Percentiles rank a stretch among this genome's conserved stretches.
phyloP scores from a whole-genome alignment of 1,140 invertebrate species.

The Heliconius melpomene region DNA sequence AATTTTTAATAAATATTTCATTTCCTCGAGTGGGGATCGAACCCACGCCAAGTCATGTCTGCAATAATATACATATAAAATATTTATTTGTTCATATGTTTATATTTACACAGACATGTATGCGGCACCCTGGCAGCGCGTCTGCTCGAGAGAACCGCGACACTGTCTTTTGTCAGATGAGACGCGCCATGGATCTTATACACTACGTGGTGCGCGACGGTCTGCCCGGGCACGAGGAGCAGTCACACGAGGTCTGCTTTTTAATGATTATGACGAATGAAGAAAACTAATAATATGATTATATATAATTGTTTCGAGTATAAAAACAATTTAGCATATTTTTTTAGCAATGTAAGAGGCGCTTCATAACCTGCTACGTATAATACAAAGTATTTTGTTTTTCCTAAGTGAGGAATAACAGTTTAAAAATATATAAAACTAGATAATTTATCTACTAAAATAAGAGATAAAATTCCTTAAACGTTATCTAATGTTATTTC shows the following conservation, averaged over 20 bases:
- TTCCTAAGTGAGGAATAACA: too few relatives aligned
- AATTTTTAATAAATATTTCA: too few relatives aligned
- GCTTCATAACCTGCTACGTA: too few relatives aligned
- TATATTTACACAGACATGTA: slow-evolving; percentile 84
- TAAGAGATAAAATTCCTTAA: background rate
- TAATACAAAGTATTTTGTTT: too few relatives aligned
- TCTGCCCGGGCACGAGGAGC: slow-evolving; percentile 72
- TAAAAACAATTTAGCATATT: too few relatives aligned
- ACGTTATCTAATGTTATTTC: too few relatives aligned
- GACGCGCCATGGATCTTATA: slow-evolving; percentile 97
- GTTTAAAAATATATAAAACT: too few relatives aligned
- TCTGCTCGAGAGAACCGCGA: slow-evolving; percentile 97
- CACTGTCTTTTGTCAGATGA: slow-evolving; percentile 98
- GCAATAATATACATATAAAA: background rate
- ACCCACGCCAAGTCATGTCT: too few relatives aligned
- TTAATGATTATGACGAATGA: background rate
- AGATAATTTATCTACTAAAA: background rate
- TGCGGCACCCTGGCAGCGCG: slow-evolving; percentile 96
- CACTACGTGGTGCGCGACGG: slow-evolving; percentile 98
- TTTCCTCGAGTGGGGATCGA: too few relatives aligned
- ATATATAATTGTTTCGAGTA: too few relatives aligned
- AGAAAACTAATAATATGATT: background rate
- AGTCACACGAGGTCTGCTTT: slow-evolving; percentile 68
- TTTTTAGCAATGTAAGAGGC: too few relatives aligned
- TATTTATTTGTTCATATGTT: background rate